phyloP scores from a whole-genome alignment of 2,888 invertebrate species.

The Pheosia tremula region DNA sequence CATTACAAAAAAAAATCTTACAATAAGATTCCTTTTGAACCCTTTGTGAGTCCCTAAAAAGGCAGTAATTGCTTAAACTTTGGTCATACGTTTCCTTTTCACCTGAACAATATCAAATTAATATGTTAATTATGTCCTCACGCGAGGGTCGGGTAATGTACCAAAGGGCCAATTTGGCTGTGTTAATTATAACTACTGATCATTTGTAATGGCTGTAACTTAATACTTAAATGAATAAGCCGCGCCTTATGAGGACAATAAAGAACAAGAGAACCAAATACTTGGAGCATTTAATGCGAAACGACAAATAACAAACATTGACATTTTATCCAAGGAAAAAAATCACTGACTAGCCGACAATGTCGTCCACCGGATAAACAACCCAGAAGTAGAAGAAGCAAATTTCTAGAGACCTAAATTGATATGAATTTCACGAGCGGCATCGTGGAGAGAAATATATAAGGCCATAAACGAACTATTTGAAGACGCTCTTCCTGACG shows the following conservation, averaged over 20 bases:
- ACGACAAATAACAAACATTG: not conserved
- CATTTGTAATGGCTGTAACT: conserved; percentile 27
- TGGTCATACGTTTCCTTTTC: not conserved
- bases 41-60: not conserved
- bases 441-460: no score
- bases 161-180: conserved; percentile 50
- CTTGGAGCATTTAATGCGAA: not conserved
- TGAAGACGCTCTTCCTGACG: no score
- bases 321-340: no score
- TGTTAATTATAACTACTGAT: conserved; percentile 54
- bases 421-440: no score
- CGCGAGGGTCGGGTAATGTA: conserved; percentile 34
- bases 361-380: no score
- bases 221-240: not conserved
- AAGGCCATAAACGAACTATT: no score
- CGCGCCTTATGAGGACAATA: not conserved
- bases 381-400: no score
- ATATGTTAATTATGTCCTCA: conserved; percentile 13
- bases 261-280: no score
- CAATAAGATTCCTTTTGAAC: not conserved
- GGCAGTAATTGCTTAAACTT: conserved; percentile 6
- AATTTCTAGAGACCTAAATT: no score
- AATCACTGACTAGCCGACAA: no score
- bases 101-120: conserved; percentile 8
- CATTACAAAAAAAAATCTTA: not conserved